phyloP scores from a whole-genome alignment of 2,113 vertebrate species.

The Chaenocephalus aceratus region DNA sequence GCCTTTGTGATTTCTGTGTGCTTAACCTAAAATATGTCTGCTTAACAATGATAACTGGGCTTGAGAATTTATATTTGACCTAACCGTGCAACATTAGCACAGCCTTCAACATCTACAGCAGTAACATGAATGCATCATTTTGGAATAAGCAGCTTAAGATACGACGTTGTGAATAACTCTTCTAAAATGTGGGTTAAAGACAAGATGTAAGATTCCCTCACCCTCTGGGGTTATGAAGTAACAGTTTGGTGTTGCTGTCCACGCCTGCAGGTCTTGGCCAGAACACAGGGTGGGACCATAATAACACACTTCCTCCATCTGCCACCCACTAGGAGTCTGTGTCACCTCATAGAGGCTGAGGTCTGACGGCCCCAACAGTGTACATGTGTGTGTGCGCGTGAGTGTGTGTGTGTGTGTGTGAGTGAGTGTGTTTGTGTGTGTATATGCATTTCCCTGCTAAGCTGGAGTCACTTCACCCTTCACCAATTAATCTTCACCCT shows the following conservation, averaged over 20 bases:
- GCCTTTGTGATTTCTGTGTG: too few relatives aligned
- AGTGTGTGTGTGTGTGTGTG: neutral
- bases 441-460: conserved; percentile 15
- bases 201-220: neutral
- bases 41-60: neutral
- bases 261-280: neutral
- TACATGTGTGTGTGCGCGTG: neutral
- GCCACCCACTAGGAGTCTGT: conserved; percentile 50
- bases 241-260: neutral
- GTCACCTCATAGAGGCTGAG: conserved; percentile 50
- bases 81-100: too few relatives aligned
- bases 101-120: too few relatives aligned
- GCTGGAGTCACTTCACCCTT: neutral
- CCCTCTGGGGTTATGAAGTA: neutral
- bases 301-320: conserved; percentile 51
- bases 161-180: neutral
- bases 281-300: conserved; percentile 2
- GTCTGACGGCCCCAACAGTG: conserved; percentile 20
- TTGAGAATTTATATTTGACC: too few relatives aligned
- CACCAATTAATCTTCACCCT: conserved; percentile 27
- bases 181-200: neutral
- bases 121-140: too few relatives aligned
- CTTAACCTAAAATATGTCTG: neutral
- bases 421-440: neutral
- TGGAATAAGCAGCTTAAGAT: neutral